Evolutionary conservation across 2,113 vertebrate genomes (phyloP).

Genomic region (Engystomops pustulosus): DNA sequence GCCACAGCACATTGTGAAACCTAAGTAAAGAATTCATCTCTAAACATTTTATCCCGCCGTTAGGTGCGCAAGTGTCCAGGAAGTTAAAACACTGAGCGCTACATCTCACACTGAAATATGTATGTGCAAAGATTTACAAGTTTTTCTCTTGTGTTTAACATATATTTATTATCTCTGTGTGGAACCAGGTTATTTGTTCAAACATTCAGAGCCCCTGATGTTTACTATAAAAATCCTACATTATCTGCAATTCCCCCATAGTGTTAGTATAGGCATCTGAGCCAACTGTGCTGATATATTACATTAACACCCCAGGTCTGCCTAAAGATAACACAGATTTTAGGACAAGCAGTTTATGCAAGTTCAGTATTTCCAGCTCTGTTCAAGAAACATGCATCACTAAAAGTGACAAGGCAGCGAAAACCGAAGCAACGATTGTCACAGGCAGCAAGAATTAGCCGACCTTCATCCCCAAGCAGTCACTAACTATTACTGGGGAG

Average conservation of each 20-base stretch:
- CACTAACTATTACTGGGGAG: background rate
- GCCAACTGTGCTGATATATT: background rate
- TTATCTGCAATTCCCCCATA: background rate
- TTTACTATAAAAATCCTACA: background rate
- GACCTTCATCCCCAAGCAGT: conserved; percentile 17
- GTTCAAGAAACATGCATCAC: background rate
- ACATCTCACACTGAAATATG: background rate
- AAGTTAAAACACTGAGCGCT: background rate
- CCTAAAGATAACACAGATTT: background rate
- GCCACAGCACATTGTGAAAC: too few relatives aligned
- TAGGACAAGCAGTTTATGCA: background rate
- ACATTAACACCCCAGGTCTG: background rate
- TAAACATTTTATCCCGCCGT: too few relatives aligned
- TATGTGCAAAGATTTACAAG: background rate
- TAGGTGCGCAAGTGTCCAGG: too few relatives aligned
- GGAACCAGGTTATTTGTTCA: background rate
- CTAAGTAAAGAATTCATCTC: too few relatives aligned
- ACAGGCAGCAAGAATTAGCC: background rate
- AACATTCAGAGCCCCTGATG: background rate
- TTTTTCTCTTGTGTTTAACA: background rate
- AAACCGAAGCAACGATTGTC: background rate
- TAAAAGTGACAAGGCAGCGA: background rate
- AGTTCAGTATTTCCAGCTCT: background rate
- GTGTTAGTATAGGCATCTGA: background rate
- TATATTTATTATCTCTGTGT: background rate